Evolutionary conservation across 2,888 invertebrate species (phyloP).

Genomic region (Drosophila putrida): DNA sequence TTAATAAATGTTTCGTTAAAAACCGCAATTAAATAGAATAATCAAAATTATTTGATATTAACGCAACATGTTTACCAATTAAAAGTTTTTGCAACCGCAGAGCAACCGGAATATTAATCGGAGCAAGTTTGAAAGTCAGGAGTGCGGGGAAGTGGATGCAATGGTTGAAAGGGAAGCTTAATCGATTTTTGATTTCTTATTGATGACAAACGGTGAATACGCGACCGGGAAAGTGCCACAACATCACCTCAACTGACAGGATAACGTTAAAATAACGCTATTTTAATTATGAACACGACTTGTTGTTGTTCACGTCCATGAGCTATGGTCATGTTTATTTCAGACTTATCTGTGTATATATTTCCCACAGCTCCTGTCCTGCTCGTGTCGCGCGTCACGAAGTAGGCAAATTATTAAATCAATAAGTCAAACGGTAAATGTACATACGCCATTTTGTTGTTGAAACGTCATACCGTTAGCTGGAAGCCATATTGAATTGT

Average conservation of each 20-base stretch:
- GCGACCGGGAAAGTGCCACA: slow-evolving; percentile 26
- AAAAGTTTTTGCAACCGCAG: slow-evolving; percentile 44
- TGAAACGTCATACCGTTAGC: slow-evolving; percentile 14
- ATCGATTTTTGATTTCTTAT: slow-evolving; percentile 78
- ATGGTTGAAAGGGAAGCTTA: slow-evolving; percentile 40
- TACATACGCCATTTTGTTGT: slow-evolving; percentile 17
- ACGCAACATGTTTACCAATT: slow-evolving; percentile 56
- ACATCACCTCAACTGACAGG: slow-evolving; percentile 40
- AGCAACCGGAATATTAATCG: slow-evolving; percentile 10
- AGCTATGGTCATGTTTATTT: slow-evolving; percentile 33
- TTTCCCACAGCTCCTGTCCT: slow-evolving; percentile 6
- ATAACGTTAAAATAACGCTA: slow-evolving; percentile 42
- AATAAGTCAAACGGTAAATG: slow-evolving; percentile 36
- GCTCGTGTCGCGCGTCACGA: neutral
- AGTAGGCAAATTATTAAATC: slow-evolving; percentile 41
- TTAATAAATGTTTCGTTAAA: slow-evolving; percentile 45
- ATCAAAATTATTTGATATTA: slow-evolving; percentile 45
- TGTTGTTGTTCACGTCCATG: slow-evolving; percentile 19
- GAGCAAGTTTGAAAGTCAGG: slow-evolving; percentile 13
- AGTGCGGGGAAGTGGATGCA: neutral
- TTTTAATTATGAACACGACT: slow-evolving; percentile 45
- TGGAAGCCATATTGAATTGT: slow-evolving; percentile 32
- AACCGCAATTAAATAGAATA: slow-evolving; percentile 45
- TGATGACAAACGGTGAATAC: slow-evolving; percentile 58
- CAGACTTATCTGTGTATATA: neutral